Percentiles rank a stretch among this genome's conserved stretches.
These are phyloP conservation scores for Sternotherus odoratus DNA, from an alignment of 2,797 vertebrate species.

Conservation along the genomic window DNA sequence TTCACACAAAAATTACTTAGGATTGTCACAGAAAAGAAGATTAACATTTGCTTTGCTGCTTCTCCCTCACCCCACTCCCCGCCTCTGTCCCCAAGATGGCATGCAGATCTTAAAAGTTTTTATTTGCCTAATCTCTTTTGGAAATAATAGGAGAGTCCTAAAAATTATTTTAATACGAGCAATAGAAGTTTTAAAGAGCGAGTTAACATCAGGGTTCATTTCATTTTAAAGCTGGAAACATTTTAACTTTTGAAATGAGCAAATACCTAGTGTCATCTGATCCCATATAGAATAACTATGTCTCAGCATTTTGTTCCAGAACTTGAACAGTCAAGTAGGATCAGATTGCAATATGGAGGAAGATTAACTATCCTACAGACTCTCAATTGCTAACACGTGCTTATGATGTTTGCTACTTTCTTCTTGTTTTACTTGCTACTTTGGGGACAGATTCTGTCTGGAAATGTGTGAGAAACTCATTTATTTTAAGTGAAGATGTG, in stretches of 20 bases:
- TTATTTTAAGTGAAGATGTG: neutral
- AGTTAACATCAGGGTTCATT: slow-evolving; percentile 43
- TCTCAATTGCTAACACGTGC: neutral
- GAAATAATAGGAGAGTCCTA: slow-evolving; percentile 53
- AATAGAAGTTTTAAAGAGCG: slow-evolving; percentile 24
- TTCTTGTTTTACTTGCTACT: neutral
- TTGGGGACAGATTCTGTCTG: neutral
- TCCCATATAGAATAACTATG: slow-evolving; percentile 42
- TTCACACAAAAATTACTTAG: slow-evolving; percentile 1
- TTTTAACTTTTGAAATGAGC: slow-evolving; percentile 34
- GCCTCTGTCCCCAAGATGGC: slow-evolving; percentile 43
- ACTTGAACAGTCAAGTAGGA: slow-evolving; percentile 47
- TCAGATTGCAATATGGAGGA: slow-evolving; percentile 22
- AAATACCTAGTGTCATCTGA: slow-evolving; percentile 55
- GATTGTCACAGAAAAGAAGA: slow-evolving; percentile 18
- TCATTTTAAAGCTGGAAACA: slow-evolving; percentile 34
- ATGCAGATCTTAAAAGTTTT: slow-evolving; percentile 52
- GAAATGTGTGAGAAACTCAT: neutral
- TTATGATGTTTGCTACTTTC: neutral
- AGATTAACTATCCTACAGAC: slow-evolving; percentile 20
- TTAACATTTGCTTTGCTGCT: slow-evolving; percentile 48
- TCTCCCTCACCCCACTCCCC: too few relatives aligned
- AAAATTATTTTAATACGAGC: slow-evolving; percentile 59
- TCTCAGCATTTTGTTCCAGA: slow-evolving; percentile 34
- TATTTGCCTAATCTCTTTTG: slow-evolving; percentile 46